phyloP scores from a whole-genome alignment of 2,113 vertebrate species.

The Euleptes europaea region DNA sequence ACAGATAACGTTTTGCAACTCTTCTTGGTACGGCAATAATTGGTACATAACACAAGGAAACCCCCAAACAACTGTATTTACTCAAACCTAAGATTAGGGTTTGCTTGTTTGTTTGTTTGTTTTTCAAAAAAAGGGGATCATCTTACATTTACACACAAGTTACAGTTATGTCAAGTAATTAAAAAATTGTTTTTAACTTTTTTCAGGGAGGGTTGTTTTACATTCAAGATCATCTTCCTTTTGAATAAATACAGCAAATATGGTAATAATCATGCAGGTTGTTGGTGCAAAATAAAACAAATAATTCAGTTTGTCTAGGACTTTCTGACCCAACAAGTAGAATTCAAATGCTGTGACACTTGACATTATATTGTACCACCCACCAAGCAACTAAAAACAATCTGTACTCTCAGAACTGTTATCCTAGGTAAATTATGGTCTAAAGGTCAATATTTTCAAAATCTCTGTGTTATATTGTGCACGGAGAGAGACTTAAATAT shows the following conservation, averaged over 20 bases:
- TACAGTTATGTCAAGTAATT: too few species aligned
- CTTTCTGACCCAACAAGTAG: background rate
- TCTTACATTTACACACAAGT: too few species aligned
- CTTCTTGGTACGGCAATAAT: constrained; percentile 50
- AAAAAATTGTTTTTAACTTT: too few species aligned
- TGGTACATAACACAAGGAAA: constrained; percentile 62
- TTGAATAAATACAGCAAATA: too few species aligned
- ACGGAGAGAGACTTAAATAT: constrained; percentile 4
- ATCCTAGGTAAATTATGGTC: constrained; percentile 7
- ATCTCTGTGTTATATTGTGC: background rate
- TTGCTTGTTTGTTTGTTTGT: too few species aligned
- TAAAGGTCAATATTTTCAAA: constrained; percentile 13
- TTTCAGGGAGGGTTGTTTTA: too few species aligned
- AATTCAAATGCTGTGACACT: background rate
- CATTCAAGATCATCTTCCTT: too few species aligned
- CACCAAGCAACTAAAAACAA: constrained; percentile 3
- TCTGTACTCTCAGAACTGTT: background rate
- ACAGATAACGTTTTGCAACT: constrained; percentile 54
- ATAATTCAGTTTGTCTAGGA: background rate
- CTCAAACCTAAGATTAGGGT: too few species aligned
- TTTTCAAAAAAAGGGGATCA: too few species aligned
- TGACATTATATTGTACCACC: background rate
- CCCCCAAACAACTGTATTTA: constrained; percentile 28
- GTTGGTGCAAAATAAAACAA: background rate
- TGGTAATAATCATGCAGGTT: constrained; percentile 50